These are phyloP conservation scores for Augochlora pura DNA, from an alignment of 1,140 invertebrate species.

Conservation along the genomic window DNA sequence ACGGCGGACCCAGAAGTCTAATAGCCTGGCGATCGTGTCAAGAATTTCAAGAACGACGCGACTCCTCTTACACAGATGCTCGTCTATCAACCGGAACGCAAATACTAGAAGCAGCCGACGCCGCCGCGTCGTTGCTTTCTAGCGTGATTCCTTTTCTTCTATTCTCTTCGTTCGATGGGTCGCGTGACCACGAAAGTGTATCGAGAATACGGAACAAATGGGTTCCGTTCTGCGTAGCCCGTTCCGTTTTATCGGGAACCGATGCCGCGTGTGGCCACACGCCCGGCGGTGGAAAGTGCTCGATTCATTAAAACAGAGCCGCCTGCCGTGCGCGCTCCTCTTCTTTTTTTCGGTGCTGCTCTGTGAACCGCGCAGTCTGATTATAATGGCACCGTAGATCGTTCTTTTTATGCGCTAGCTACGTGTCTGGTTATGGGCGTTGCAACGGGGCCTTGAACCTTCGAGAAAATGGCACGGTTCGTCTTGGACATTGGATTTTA, in stretches of 20 bases:
- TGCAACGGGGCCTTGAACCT: neutral
- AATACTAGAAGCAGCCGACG: no score
- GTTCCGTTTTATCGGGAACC: neutral
- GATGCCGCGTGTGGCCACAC: neutral
- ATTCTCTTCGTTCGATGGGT: neutral
- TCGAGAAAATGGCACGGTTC: neutral
- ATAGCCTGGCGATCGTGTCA: neutral
- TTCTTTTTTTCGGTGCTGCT: neutral
- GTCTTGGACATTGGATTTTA: no score
- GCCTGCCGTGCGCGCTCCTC: neutral
- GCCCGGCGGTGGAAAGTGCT: neutral
- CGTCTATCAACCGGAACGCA: neutral
- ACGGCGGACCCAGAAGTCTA: neutral
- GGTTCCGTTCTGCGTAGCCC: neutral
- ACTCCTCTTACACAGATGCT: neutral
- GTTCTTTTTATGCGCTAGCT: neutral
- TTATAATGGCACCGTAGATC: neutral
- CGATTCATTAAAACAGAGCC: neutral
- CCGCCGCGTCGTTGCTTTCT: neutral
- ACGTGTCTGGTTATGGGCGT: neutral
- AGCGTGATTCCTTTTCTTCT: neutral
- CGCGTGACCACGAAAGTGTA: conserved; percentile 14
- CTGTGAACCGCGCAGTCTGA: neutral
- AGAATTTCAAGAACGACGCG: neutral
- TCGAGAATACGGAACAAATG: conserved; percentile 7